Evolutionary conservation across 1,140 invertebrate genomes (phyloP).

Genomic region (Cepaea nemoralis): DNA sequence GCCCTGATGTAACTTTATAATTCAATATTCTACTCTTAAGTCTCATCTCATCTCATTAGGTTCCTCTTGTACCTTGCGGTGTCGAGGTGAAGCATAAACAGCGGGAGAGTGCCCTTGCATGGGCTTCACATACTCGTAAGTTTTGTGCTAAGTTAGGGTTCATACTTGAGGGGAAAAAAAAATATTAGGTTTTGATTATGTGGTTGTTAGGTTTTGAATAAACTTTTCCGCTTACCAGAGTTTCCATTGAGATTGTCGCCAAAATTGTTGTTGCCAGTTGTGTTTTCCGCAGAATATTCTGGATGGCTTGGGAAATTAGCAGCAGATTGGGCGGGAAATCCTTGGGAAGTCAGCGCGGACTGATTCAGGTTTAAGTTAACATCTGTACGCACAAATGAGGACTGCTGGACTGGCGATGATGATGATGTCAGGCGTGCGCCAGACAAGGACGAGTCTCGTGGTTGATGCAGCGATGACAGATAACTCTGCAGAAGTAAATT

Average conservation of each 20-base stretch:
- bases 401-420: neutral
- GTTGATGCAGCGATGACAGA: neutral
- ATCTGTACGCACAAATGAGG: neutral
- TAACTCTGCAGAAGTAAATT: neutral
- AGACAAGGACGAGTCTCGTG: neutral
- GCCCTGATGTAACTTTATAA: no score
- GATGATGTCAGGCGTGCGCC: neutral
- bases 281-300: conserved; percentile 17
- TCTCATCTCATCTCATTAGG: no score
- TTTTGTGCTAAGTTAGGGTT: no score
- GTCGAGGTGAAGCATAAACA: no score
- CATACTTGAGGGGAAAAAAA: no score
- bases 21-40: no score
- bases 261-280: conserved; percentile 1
- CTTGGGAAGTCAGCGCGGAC: neutral
- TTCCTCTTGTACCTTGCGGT: no score
- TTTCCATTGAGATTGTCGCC: neutral
- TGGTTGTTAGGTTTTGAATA: no score
- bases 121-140: no score
- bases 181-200: no score
- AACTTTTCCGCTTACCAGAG: neutral
- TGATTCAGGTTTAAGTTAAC: neutral
- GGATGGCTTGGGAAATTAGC: conserved; percentile 58
- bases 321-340: neutral
- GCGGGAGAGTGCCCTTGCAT: no score